These are phyloP conservation scores for Rhinoptilus africanus DNA, from an alignment of 2,113 vertebrate genomes.

Conservation along the genomic window DNA sequence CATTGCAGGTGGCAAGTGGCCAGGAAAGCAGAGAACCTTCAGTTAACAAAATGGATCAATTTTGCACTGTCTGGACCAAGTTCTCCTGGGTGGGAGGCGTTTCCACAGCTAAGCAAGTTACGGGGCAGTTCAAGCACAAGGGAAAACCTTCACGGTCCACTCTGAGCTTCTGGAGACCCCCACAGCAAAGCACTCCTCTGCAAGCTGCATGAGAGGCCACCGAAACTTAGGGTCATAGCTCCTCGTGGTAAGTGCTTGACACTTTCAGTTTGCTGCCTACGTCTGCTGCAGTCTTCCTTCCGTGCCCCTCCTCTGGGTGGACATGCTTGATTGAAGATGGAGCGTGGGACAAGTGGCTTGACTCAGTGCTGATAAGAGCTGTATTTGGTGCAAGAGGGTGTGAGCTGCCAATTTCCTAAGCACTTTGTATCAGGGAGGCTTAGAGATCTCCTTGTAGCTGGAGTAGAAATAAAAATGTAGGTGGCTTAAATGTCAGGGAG, in stretches of 20 bases:
- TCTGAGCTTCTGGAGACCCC: background rate
- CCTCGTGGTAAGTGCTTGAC: background rate
- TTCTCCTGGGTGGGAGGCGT: background rate
- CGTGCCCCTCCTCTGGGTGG: background rate
- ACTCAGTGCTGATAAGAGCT: background rate
- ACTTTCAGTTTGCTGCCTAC: background rate
- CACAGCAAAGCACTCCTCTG: background rate
- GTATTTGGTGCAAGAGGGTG: background rate
- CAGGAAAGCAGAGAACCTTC: background rate
- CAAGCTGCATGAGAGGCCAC: fast-evolving
- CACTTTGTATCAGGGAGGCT: background rate
- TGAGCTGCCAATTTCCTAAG: background rate
- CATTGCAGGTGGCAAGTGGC: background rate
- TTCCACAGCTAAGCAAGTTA: background rate
- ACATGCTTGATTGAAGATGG: background rate
- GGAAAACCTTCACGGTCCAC: fast-evolving
- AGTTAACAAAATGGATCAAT: background rate
- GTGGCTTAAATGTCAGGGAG: background rate
- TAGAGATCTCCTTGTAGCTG: background rate
- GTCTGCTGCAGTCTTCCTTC: background rate
- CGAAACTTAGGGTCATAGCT: fast-evolving
- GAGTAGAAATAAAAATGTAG: background rate
- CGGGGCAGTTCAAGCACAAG: background rate
- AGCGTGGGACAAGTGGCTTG: background rate
- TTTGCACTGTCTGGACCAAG: background rate